Evolutionary conservation across 2,113 vertebrate species (phyloP).

Genomic region (Phaethon lepturus): DNA sequence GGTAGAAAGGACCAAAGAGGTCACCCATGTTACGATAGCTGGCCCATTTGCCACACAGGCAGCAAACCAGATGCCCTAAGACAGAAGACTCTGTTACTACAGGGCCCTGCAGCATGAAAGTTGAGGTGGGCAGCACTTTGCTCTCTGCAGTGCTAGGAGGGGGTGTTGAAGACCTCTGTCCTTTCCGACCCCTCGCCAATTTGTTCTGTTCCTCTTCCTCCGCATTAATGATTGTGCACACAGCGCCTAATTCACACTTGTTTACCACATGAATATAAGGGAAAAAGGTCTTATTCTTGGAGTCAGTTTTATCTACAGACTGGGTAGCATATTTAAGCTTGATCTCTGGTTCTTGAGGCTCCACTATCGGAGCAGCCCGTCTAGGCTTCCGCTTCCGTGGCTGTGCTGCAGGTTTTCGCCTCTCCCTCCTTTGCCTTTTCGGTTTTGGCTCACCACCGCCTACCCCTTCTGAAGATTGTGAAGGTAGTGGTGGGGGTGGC

Average conservation of each 20-base stretch:
- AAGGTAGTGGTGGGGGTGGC: slow-evolving; percentile 64
- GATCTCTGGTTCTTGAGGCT: slow-evolving; percentile 84
- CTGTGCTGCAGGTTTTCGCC: slow-evolving; percentile 79
- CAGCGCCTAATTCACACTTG: slow-evolving; percentile 90
- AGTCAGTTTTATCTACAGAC: slow-evolving; percentile 80
- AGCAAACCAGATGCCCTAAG: slow-evolving; percentile 92
- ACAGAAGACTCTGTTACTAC: slow-evolving; percentile 90
- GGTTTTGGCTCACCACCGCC: slow-evolving; percentile 80
- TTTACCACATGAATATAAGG: slow-evolving; percentile 97
- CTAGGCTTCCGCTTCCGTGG: slow-evolving; percentile 76
- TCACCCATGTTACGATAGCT: slow-evolving; percentile 98
- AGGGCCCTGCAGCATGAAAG: slow-evolving; percentile 91
- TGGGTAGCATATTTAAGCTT: slow-evolving; percentile 82
- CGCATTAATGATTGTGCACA: slow-evolving; percentile 95
- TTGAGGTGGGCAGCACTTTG: slow-evolving; percentile 91
- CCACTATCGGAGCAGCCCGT: slow-evolving; percentile 76
- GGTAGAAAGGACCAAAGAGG: slow-evolving; percentile 97
- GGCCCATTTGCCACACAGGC: slow-evolving; percentile 97
- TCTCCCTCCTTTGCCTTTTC: slow-evolving; percentile 83
- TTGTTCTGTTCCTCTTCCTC: slow-evolving; percentile 91
- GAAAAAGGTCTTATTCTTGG: slow-evolving; percentile 86
- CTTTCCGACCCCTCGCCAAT: slow-evolving; percentile 79
- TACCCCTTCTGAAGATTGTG: slow-evolving; percentile 79
- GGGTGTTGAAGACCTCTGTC: slow-evolving; percentile 80
- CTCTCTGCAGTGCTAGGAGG: slow-evolving; percentile 80